Evolutionary conservation across 2,888 invertebrate species (phyloP).

Genomic region (Seladonia tumulorum): DNA sequence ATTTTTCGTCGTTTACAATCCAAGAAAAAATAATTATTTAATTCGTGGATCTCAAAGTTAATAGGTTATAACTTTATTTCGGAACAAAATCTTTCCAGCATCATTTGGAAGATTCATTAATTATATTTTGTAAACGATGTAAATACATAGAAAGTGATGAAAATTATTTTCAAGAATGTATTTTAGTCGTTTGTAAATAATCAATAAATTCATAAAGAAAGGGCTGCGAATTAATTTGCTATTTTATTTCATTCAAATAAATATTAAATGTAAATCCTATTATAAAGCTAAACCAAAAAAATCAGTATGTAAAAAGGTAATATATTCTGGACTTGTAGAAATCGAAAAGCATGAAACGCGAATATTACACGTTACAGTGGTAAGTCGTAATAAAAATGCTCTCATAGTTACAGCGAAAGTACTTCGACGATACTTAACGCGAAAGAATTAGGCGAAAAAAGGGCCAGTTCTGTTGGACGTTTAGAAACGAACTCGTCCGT

Average conservation of each 20-base stretch:
- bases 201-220: neutral
- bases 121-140: too few species aligned
- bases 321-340: neutral
- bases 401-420: neutral
- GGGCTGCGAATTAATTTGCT: neutral
- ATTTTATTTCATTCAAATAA: neutral
- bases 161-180: neutral
- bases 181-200: neutral
- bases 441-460: neutral
- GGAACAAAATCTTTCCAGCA: neutral
- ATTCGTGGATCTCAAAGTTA: too few species aligned
- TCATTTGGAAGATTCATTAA: neutral
- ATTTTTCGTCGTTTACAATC: neutral
- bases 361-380: neutral
- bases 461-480: neutral
- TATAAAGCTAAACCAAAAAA: neutral
- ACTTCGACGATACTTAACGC: neutral
- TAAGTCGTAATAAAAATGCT: neutral
- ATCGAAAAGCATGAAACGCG: neutral
- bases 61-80: neutral
- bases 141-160: neutral
- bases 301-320: neutral
- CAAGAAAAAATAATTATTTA: neutral
- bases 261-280: neutral
- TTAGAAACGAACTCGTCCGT: slow-evolving; percentile 1